These are phyloP conservation scores for Acholoe squamosa DNA, from an alignment of 2,888 invertebrate genomes.

Conservation along the genomic window DNA sequence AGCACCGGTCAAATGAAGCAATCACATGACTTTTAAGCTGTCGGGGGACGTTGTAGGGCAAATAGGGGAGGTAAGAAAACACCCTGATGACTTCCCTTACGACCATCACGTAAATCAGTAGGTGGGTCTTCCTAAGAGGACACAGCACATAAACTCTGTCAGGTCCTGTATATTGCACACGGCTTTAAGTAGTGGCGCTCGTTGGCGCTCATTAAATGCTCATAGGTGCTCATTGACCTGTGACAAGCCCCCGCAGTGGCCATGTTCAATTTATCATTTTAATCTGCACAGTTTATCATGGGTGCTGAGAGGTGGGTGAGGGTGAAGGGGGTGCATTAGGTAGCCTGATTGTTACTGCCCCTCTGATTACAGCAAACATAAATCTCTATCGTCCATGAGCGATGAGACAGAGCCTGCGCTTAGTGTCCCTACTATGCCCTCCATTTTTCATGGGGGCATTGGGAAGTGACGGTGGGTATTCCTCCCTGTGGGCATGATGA, in stretches of 20 bases:
- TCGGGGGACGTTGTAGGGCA: constrained; percentile 1
- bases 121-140: not conserved
- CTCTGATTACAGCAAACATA: not conserved
- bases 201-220: constrained; percentile 43
- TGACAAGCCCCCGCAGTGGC: not conserved
- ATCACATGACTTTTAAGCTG: constrained; percentile 51
- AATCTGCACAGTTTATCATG: not conserved
- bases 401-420: not conserved
- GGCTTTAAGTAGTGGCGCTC: not conserved
- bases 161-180: not conserved
- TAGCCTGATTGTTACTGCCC: not conserved
- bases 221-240: constrained; percentile 35
- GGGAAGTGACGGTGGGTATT: too few species aligned
- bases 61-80: constrained; percentile 11
- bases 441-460: too few species aligned
- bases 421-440: too few species aligned
- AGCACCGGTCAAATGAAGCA: constrained; percentile 8
- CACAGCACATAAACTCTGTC: constrained; percentile 24
- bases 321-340: not conserved
- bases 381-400: constrained; percentile 5
- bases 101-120: not conserved
- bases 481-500: too few species aligned
- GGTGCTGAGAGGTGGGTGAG: not conserved
- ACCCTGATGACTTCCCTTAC: constrained; percentile 28
- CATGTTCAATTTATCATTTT: constrained; percentile 33